Evolutionary conservation across 2,113 vertebrate species (phyloP).

Genomic region (Oxygymnocypris stewartii): DNA sequence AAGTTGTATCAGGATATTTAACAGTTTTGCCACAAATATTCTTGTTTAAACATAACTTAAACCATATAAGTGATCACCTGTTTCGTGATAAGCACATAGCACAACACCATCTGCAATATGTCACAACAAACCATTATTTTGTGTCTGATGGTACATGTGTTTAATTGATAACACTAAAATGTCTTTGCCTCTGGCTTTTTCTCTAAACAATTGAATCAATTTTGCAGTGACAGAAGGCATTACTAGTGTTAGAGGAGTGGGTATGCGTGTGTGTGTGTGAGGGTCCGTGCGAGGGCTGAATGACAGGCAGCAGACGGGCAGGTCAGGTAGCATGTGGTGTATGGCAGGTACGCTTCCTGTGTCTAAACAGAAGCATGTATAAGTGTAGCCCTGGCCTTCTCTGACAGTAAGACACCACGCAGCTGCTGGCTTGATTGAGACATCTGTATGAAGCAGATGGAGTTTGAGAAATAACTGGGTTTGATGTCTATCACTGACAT

Average conservation of each 20-base stretch:
- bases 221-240: conserved; percentile 6
- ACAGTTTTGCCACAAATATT: background rate
- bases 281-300: conserved; percentile 42
- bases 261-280: background rate
- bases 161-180: conserved; percentile 26
- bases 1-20: background rate
- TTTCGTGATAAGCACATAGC: conserved; percentile 18
- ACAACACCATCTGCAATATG: conserved; percentile 1
- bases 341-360: conserved; percentile 55
- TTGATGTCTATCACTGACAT: conserved; percentile 63
- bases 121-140: conserved; percentile 24
- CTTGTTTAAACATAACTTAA: conserved; percentile 14
- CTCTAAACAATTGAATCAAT: conserved; percentile 12
- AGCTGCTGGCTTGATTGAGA: conserved; percentile 67
- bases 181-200: conserved; percentile 39
- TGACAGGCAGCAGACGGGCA: conserved; percentile 55
- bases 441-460: conserved; percentile 66
- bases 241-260: conserved; percentile 13
- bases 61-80: conserved; percentile 12
- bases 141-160: conserved; percentile 16
- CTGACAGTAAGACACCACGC: conserved; percentile 60
- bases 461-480: conserved; percentile 55
- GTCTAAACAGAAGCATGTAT: conserved; percentile 59
- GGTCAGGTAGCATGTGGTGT: conserved; percentile 57
- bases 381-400: conserved; percentile 50